phyloP scores from a whole-genome alignment of 2,888 invertebrate genomes.

The Hipparchia sbordonii region DNA sequence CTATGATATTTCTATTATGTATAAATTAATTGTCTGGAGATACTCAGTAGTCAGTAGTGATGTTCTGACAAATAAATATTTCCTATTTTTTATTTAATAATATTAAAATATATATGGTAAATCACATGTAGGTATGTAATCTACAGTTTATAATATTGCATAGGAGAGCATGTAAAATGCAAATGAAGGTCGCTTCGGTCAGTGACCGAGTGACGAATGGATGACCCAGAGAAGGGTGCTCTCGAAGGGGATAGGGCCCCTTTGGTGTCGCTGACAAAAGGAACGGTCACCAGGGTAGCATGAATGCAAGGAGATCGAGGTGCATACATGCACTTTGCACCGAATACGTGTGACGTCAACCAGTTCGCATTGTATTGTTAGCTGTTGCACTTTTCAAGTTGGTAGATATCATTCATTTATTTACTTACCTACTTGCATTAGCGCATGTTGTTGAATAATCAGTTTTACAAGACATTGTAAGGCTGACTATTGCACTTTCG shows the following conservation, averaged over 20 bases:
- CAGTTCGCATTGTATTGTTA: conserved; percentile 74
- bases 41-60: no score
- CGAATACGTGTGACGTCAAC: conserved; percentile 76
- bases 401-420: conserved; percentile 46
- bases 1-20: no score
- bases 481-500: neutral
- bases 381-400: conserved; percentile 61
- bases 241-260: conserved; percentile 81
- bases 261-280: conserved; percentile 79
- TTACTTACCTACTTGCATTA: conserved; percentile 36
- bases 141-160: neutral
- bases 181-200: conserved; percentile 41
- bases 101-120: neutral
- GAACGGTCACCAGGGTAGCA: conserved; percentile 77
- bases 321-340: conserved; percentile 83
- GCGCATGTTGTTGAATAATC: conserved; percentile 14
- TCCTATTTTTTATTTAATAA: neutral
- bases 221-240: conserved; percentile 81
- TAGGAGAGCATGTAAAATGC: conserved; percentile 27
- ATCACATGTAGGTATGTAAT: neutral
- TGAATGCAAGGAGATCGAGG: conserved; percentile 72
- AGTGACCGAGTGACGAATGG: conserved; percentile 67
- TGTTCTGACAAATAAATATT: no score
- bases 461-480: neutral
- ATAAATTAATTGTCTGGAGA: no score